These are phyloP conservation scores for Cyprinodon brontotheroides DNA, from an alignment of 2,113 vertebrate genomes.

Conservation along the genomic window DNA sequence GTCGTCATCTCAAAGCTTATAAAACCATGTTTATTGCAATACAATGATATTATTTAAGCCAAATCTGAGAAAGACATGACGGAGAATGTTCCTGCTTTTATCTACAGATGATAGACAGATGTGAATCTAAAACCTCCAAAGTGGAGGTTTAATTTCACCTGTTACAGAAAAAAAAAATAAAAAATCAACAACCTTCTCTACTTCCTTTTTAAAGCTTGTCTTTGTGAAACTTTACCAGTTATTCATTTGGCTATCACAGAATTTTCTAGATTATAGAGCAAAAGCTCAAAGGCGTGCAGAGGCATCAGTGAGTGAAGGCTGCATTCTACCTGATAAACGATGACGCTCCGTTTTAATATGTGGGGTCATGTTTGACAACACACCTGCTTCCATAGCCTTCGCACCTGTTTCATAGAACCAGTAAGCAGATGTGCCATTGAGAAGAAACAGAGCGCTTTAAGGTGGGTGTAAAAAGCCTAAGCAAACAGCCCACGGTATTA, in stretches of 20 bases:
- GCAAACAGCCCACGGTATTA: constrained; percentile 51
- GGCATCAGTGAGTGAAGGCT: constrained; percentile 6
- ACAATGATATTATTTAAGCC: not conserved
- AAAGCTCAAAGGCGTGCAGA: not conserved
- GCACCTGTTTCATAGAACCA: constrained; percentile 47
- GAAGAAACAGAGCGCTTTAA: constrained; percentile 29
- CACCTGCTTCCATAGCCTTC: constrained; percentile 63
- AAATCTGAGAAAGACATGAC: not conserved
- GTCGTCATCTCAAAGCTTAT: no score
- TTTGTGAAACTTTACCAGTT: constrained; percentile 1
- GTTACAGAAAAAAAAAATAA: not conserved
- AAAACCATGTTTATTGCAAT: no score
- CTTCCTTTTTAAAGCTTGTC: not conserved
- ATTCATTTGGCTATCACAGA: not conserved
- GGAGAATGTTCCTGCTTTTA: not conserved
- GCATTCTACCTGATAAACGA: constrained; percentile 28
- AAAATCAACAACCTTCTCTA: not conserved
- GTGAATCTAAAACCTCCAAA: not conserved
- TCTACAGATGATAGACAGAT: not conserved
- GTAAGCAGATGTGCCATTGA: constrained; percentile 61
- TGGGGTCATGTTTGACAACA: constrained; percentile 42
- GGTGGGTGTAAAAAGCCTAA: constrained; percentile 41
- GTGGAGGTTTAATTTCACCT: not conserved
- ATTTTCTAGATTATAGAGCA: not conserved
- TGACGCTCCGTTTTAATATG: constrained; percentile 29